Conservation (phyloP, 2,888 invertebrate genomes). For the Torymus auratus region DNA sequence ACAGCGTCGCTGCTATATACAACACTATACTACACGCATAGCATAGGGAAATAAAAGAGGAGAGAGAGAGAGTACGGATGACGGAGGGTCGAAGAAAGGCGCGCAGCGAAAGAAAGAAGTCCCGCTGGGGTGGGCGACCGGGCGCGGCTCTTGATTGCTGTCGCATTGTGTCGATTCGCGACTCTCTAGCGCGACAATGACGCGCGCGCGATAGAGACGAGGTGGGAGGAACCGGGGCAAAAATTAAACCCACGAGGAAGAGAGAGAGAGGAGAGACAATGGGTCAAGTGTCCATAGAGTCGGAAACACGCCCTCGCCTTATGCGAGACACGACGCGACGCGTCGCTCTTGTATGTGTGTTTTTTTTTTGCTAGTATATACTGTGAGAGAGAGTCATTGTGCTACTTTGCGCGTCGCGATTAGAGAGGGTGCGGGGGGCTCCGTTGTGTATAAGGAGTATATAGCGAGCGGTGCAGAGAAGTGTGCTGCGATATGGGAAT, state of each 20-base stretch:
- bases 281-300: conserved; percentile 75
- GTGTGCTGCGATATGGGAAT: no score
- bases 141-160: conserved; percentile 76
- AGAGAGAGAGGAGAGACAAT: conserved; percentile 69
- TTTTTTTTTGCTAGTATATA: conserved; percentile 3
- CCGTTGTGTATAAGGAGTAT: no score
- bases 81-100: conserved; percentile 4
- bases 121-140: conserved; percentile 46
- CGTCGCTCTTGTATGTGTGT: background rate
- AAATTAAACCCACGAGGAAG: conserved; percentile 46
- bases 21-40: no score
- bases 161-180: conserved; percentile 72
- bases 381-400: background rate
- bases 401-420: no score
- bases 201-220: conserved; percentile 62
- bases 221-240: conserved; percentile 66
- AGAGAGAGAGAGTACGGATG: background rate
- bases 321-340: conserved; percentile 43
- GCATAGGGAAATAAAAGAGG: background rate
- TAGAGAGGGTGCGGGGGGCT: no score
- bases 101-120: conserved; percentile 34
- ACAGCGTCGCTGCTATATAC: no score
- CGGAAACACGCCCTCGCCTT: conserved; percentile 73
- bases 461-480: no score
- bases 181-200: no score